Conservation (phyloP, 2,888 invertebrate species). For the Icerya purchasi region DNA sequence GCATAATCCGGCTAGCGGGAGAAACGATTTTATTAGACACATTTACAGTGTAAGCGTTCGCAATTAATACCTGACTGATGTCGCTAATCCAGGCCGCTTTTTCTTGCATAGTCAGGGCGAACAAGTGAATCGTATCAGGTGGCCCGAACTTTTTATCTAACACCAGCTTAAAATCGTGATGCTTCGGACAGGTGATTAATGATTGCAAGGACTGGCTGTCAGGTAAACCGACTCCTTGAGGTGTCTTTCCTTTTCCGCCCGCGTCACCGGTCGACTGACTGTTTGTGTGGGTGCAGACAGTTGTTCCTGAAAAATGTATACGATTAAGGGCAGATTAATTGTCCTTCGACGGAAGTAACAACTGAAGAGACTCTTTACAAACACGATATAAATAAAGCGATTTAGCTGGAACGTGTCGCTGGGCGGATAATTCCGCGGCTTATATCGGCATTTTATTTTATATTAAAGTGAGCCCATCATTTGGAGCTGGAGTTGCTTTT, state of each 20-base stretch:
- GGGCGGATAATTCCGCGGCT: too few species aligned
- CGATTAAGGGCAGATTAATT: too few species aligned
- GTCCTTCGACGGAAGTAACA: too few species aligned
- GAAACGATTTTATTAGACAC: not conserved
- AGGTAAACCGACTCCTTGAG: slow-evolving; percentile 1
- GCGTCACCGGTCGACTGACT: slow-evolving; percentile 2
- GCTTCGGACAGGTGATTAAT: slow-evolving; percentile 26
- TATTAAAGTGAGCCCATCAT: too few species aligned
- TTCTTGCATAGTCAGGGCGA: slow-evolving; percentile 63
- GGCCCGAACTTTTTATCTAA: slow-evolving; percentile 40
- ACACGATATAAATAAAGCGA: too few species aligned
- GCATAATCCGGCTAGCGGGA: not conserved
- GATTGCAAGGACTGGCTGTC: slow-evolving; percentile 11
- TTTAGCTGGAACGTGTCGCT: too few species aligned
- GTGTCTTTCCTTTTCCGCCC: slow-evolving; percentile 1
- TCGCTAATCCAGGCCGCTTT: slow-evolving; percentile 88
- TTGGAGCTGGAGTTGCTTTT: too few species aligned
- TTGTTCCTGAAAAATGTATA: slow-evolving; percentile 3
- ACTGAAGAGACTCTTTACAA: too few species aligned
- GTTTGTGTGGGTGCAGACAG: slow-evolving; percentile 8
- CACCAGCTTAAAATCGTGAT: slow-evolving; percentile 48
- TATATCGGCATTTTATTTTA: too few species aligned
- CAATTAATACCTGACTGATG: slow-evolving; percentile 42
- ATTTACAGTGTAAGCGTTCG: not conserved
- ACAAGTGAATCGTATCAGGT: slow-evolving; percentile 51